phyloP scores from a whole-genome alignment of 2,797 vertebrate genomes.

The Staurois parvus region DNA sequence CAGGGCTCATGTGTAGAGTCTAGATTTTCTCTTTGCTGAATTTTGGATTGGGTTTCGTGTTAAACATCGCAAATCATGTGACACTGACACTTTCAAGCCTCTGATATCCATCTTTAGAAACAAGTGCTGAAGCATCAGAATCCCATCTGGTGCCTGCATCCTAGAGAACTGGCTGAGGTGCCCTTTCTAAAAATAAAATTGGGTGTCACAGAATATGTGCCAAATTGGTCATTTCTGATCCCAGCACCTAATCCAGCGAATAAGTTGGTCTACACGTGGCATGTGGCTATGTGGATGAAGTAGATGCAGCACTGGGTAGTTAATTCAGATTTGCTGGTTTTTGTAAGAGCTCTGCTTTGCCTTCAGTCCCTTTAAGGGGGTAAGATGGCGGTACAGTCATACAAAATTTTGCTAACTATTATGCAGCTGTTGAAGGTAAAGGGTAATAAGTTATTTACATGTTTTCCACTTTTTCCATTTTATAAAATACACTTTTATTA shows the following conservation, averaged over 20 bases:
- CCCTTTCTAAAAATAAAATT: constrained; percentile 37
- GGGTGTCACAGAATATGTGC: not conserved
- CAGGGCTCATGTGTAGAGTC: not conserved
- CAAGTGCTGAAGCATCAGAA: constrained; percentile 46
- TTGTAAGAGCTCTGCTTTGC: constrained; percentile 26
- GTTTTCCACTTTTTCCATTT: not conserved
- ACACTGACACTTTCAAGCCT: constrained; percentile 23
- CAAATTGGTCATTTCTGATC: constrained; percentile 4
- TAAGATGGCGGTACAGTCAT: constrained; percentile 3
- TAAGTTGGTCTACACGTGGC: not conserved
- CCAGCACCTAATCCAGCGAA: not conserved
- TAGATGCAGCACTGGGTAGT: constrained; percentile 1
- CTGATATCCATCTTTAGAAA: constrained; percentile 32
- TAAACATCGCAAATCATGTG: constrained; percentile 37
- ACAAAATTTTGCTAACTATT: not conserved
- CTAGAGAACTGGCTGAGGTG: not conserved
- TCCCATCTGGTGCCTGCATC: constrained; percentile 20
- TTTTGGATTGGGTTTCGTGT: constrained; percentile 46
- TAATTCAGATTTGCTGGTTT: not conserved
- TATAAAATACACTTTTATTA: not conserved
- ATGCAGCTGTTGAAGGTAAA: not conserved
- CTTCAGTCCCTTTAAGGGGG: constrained; percentile 23
- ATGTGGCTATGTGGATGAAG: constrained; percentile 26
- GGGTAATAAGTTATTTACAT: not conserved
- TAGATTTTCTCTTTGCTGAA: constrained; percentile 14